Percentiles rank a stretch among this genome's conserved stretches.
phyloP scores from a whole-genome alignment of 2,797 vertebrate species.

The Labeo calbasu region DNA sequence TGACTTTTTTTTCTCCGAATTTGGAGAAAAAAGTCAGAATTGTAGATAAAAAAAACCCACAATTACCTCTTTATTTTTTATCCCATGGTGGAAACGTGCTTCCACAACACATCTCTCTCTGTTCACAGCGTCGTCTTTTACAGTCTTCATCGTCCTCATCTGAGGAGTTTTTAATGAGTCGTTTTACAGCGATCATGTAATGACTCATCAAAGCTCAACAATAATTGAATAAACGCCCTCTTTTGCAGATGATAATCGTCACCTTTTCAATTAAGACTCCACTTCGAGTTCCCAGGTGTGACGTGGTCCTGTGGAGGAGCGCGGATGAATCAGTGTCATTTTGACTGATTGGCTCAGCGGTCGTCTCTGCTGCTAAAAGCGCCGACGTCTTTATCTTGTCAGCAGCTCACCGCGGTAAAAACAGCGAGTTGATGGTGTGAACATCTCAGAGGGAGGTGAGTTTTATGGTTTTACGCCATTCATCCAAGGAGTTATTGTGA shows the following conservation, averaged over 20 bases:
- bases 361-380: slow-evolving; percentile 7
- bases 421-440: neutral
- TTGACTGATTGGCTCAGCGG: slow-evolving; percentile 41
- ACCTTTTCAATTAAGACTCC: neutral
- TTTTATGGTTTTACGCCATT: neutral
- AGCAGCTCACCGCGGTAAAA: neutral
- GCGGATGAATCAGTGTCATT: slow-evolving; percentile 35
- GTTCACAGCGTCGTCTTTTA: neutral
- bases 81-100: no score
- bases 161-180: neutral
- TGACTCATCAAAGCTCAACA: neutral
- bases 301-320: neutral
- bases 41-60: no score
- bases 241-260: neutral
- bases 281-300: neutral
- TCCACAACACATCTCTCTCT: no score
- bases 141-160: neutral
- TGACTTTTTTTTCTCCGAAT: no score
- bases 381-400: slow-evolving; percentile 16
- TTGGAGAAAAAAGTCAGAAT: no score
- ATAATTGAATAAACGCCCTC: neutral
- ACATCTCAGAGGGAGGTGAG: neutral
- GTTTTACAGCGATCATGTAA: neutral
- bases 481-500: neutral
- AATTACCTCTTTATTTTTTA: no score